Base-by-base conservation (phyloP, 1,140 invertebrate genomes). In the Agrypnia vestita region DNA sequence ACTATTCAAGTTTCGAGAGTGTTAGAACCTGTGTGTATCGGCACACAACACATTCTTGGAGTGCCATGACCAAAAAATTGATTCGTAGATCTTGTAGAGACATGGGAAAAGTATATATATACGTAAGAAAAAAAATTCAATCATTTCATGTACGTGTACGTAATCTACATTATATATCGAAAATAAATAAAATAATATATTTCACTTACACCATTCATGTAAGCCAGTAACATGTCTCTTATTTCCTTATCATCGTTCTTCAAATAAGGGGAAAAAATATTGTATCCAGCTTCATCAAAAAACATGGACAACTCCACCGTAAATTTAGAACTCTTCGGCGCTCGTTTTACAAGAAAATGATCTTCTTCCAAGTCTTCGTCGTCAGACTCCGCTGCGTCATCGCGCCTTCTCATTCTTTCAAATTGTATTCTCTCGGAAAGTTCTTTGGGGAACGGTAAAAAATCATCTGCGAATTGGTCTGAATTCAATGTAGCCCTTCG, bases 291-390 rank as follows among this genome's bases (percentile, higher is more conserved):
- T 84, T 94, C 92, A 82, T 95, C 94, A 74, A 95, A 91, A 85
- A 95, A 95, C n/a, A 95, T 84, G 0, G 93, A 94, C 21, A 94
- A 84, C 84, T 95, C 94, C 35, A 94, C 86, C 0, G 90, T 92
- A 69, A 91, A 89, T 15, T 85, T 86, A 11, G 89, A 86, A 6
- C 84, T 85, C 51, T 85, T 86, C 73, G 86, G 86, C 49, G 85
- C 79, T 10, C 86, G 61, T 53, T 82, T 85, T 12, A 56, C 55
- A 46, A 17, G 35, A 44, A 55, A 56, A 69, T 56, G 17, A 43
- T 44, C 56, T 13, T 67, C 35, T 72, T 71, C 35, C 11, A 73
- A 73, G 56, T 64, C 69, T 51, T 84, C 76, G 19, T 81, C 74
- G 11, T 81, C 62, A 10, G 59, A 19, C 82, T 80, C 73, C 62